Base-by-base conservation (phyloP, 1,140 invertebrate species). In the Riptortus pedestris region DNA sequence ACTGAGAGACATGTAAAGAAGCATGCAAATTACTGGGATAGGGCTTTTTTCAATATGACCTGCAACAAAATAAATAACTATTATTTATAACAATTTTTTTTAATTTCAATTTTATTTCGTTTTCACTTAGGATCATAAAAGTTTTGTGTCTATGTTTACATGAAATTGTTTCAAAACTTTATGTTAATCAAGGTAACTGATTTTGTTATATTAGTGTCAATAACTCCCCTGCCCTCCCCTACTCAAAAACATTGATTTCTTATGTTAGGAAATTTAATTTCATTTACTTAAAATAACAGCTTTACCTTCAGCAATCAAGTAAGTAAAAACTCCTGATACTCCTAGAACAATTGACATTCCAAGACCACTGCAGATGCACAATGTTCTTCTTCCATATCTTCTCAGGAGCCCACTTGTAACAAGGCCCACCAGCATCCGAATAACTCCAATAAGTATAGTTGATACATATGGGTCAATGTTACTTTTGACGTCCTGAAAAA, bases 381-480 rank as follows among this genome's bases (percentile, higher is more conserved):
- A 69, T 0, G 75, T 68, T 27, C 81, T 74, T 58, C 81, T 71
- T 12, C 75, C 75, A 66, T 74, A 82, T 16, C 74, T 72, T 51
- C 76, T 73, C 5, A 82, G 67, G 60, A 82, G 68, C 69, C 74
- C 79, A 1, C 79, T 79, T 58, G 80, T 81, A 1, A 79, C 69
- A 68, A 80, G 74, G 12, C 80, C 80, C 69, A 81, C 79, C 11
- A 85, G 52, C 52, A 87, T 81, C 57, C 85, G 78, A 0, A 85
- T 81, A 0, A 79, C 66, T 14, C 84, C 85, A 51, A 88, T 77
- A 5, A 85, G 71, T 43, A 85, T 80, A 2, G 85, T 79, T 2
- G 79, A 77, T 0, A 78, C 33, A 61, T 79, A 79, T 0, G 76
- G 71, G 64, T 84, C 70, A 0, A 83, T 69, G 0, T 70, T 72